These are phyloP conservation scores for Zygothrica quintamaculata DNA, from an alignment of 2,888 invertebrate genomes.

Conservation along the genomic window DNA sequence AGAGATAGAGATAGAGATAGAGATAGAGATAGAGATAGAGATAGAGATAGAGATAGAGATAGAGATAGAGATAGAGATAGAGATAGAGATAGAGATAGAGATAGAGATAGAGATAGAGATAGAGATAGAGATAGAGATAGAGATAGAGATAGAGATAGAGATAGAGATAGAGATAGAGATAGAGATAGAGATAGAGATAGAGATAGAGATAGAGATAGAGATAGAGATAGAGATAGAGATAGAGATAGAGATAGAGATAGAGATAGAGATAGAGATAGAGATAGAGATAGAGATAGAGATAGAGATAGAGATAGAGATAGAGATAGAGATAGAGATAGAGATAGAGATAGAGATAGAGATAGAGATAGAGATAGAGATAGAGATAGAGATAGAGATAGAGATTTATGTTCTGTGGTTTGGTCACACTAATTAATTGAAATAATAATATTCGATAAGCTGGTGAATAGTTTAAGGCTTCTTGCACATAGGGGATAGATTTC, in stretches of 20 bases:
- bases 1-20: conserved; percentile 5
- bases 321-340: conserved; percentile 21
- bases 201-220: conserved; percentile 22
- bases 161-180: conserved; percentile 25
- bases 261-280: conserved; percentile 21
- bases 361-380: conserved; percentile 22
- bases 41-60: conserved; percentile 21
- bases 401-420: too few species aligned
- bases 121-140: conserved; percentile 18
- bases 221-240: conserved; percentile 23
- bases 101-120: conserved; percentile 18
- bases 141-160: conserved; percentile 22
- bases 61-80: conserved; percentile 22
- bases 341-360: conserved; percentile 18
- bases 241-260: conserved; percentile 22
- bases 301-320: conserved; percentile 21
- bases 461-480: too few species aligned
- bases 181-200: conserved; percentile 25
- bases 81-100: conserved; percentile 18
- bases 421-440: too few species aligned
- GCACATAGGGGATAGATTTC: too few species aligned
- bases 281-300: conserved; percentile 20
- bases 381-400: conserved; percentile 19
- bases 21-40: conserved; percentile 8
- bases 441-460: too few species aligned